Conservation (phyloP, 2,113 vertebrate species). For the Nanorana parkeri region DNA sequence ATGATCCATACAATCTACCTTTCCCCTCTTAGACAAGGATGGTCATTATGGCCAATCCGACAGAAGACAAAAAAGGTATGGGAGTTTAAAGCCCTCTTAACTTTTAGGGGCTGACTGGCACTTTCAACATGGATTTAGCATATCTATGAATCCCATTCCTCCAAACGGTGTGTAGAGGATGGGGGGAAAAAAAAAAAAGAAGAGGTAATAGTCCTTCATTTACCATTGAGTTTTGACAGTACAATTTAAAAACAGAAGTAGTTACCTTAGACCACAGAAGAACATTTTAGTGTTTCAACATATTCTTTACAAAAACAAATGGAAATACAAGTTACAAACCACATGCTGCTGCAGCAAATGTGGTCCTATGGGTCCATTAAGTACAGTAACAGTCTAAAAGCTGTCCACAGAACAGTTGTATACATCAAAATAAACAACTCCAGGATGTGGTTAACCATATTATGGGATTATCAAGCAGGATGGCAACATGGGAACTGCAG, state of each 20-base stretch:
- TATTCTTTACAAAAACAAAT: not conserved
- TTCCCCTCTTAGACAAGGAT: not conserved
- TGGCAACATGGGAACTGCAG: too few relatives aligned
- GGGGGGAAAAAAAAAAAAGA: too few relatives aligned
- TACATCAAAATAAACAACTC: not conserved
- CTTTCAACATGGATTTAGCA: constrained; percentile 12
- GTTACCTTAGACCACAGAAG: constrained; percentile 3
- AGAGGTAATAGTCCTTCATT: constrained; percentile 41
- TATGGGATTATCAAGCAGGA: not conserved
- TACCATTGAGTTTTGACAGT: constrained; percentile 2
- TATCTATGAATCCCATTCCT: not conserved
- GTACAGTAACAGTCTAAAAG: not conserved
- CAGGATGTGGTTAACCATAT: not conserved
- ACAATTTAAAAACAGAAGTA: constrained; percentile 9
- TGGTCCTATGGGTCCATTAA: not conserved
- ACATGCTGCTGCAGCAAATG: not conserved
- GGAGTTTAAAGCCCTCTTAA: not conserved
- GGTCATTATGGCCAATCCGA: not conserved
- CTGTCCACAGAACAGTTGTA: not conserved
- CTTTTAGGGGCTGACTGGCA: constrained; percentile 20
- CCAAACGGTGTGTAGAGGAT: not conserved
- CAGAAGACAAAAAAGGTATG: not conserved
- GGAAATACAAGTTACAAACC: not conserved
- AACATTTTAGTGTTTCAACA: constrained; percentile 46
- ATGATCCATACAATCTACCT: not conserved